phyloP scores from a whole-genome alignment of 2,888 invertebrate species.

The Tryphoninae sp. region DNA sequence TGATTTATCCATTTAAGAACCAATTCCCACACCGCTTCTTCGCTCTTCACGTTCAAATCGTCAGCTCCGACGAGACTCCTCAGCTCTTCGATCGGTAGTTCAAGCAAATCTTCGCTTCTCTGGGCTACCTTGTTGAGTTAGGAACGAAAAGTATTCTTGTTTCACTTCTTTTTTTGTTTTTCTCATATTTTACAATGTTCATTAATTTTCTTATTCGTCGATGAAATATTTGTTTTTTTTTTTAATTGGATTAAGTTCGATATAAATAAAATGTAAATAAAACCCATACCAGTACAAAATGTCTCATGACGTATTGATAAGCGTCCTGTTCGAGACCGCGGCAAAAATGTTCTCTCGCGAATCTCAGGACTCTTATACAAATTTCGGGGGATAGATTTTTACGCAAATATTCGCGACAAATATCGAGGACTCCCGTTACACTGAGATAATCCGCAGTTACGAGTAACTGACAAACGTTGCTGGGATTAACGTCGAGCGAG shows the following conservation, averaged over 20 bases:
- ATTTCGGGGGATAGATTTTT: slow-evolving; percentile 88
- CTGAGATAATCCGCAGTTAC: slow-evolving; percentile 94
- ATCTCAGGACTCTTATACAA: slow-evolving; percentile 92
- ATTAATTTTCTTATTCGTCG: not conserved
- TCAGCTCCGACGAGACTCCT: slow-evolving; percentile 90
- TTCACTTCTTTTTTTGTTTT: not conserved
- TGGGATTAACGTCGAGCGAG: slow-evolving; percentile 87
- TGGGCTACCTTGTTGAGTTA: slow-evolving; percentile 83
- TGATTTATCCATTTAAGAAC: slow-evolving; percentile 94
- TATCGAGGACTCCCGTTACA: slow-evolving; percentile 90
- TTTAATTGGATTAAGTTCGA: not conserved
- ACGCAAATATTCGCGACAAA: slow-evolving; percentile 90
- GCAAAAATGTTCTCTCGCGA: slow-evolving; percentile 90
- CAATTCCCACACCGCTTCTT: slow-evolving; percentile 93
- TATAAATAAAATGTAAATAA: slow-evolving; percentile 18
- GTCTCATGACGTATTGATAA: slow-evolving; percentile 87
- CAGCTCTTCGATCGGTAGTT: slow-evolving; percentile 88
- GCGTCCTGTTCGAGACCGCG: slow-evolving; percentile 87
- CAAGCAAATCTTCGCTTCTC: slow-evolving; percentile 89
- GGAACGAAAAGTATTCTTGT: slow-evolving; percentile 32
- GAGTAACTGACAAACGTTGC: slow-evolving; percentile 91
- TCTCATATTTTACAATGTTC: not conserved
- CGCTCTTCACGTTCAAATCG: slow-evolving; percentile 93
- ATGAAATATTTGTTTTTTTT: not conserved
- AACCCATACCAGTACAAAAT: slow-evolving; percentile 86